Percentiles rank a stretch among this genome's conserved stretches.
These are phyloP conservation scores for Agonopterix heracliana DNA, from an alignment of 2,888 invertebrate genomes.

Conservation along the genomic window DNA sequence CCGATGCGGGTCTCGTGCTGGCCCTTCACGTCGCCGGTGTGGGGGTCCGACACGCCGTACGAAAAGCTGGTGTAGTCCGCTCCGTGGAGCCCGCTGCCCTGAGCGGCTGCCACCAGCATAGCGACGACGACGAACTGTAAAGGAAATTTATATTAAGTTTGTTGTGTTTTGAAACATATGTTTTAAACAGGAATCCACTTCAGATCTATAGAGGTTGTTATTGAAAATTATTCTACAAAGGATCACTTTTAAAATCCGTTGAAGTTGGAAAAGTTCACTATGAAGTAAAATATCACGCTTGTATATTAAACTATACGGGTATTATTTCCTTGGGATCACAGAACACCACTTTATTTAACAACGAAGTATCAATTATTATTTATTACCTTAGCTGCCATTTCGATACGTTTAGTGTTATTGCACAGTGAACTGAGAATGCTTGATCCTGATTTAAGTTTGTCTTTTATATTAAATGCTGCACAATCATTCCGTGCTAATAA, in stretches of 20 bases:
- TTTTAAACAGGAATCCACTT: too few species aligned
- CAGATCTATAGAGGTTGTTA: too few species aligned
- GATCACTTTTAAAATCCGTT: too few species aligned
- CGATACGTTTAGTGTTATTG: constrained; percentile 54
- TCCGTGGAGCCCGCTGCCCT: constrained; percentile 57
- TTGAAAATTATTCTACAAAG: too few species aligned
- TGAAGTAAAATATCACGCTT: too few species aligned
- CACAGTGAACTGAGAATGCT: constrained; percentile 68
- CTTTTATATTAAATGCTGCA: constrained; percentile 51
- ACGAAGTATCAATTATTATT: too few species aligned
- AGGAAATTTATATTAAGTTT: constrained; percentile 9
- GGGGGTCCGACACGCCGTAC: constrained; percentile 65
- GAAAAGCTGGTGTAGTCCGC: constrained; percentile 64
- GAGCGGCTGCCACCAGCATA: constrained; percentile 60
- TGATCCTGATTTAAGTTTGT: constrained; percentile 42
- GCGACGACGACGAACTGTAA: constrained; percentile 65
- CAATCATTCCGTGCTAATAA: constrained; percentile 54
- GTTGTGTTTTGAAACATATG: too few species aligned
- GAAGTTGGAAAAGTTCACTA: too few species aligned
- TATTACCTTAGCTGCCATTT: constrained; percentile 72
- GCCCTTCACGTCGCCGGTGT: constrained; percentile 69
- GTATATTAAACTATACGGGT: too few species aligned
- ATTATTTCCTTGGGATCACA: too few species aligned
- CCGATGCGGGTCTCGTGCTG: constrained; percentile 80
- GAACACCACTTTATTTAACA: too few species aligned